Conservation (phyloP, 2,888 invertebrate species). For the Synanthedon formicaeformis region DNA sequence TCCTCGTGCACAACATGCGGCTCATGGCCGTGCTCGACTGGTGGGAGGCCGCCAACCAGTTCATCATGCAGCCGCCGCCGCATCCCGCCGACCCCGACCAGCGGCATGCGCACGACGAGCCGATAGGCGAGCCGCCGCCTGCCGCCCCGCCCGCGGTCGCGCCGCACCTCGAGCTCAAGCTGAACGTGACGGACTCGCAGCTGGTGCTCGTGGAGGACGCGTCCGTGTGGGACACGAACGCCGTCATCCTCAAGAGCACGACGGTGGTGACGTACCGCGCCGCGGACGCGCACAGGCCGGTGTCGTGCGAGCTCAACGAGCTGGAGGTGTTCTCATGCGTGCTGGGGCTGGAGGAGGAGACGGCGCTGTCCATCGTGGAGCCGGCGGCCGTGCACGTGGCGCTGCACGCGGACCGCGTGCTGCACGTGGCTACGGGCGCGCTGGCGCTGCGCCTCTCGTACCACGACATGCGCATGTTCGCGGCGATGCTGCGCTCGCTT, state of each 20-base stretch:
- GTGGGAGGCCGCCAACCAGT: constrained; percentile 88
- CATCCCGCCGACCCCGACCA: constrained; percentile 40
- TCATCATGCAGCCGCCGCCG: constrained; percentile 73
- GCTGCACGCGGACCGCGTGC: constrained; percentile 64
- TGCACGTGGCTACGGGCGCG: constrained; percentile 74
- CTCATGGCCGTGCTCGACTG: constrained; percentile 94
- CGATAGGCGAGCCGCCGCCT: constrained; percentile 1
- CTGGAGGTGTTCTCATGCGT: constrained; percentile 95
- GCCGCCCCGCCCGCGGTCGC: constrained; percentile 11
- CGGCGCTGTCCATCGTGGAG: constrained; percentile 94
- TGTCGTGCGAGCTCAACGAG: constrained; percentile 89
- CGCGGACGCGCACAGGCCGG: constrained; percentile 76
- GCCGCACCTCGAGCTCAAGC: constrained; percentile 81
- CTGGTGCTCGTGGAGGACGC: constrained; percentile 94
- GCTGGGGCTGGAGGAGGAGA: constrained; percentile 90
- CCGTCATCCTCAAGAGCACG: constrained; percentile 93
- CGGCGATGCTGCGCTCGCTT: constrained; percentile 87
- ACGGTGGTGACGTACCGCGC: constrained; percentile 87
- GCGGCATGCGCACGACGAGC: constrained; percentile 10
- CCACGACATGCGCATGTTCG: constrained; percentile 92
- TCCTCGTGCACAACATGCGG: constrained; percentile 93
- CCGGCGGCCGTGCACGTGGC: constrained; percentile 88
- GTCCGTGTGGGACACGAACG: constrained; percentile 89
- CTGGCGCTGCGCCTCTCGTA: constrained; percentile 90
- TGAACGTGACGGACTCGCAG: constrained; percentile 96